Evolutionary conservation across 2,888 invertebrate species (phyloP), one percentile per base, ranked within the genome.

Genomic region (Unio delphinus): DNA sequence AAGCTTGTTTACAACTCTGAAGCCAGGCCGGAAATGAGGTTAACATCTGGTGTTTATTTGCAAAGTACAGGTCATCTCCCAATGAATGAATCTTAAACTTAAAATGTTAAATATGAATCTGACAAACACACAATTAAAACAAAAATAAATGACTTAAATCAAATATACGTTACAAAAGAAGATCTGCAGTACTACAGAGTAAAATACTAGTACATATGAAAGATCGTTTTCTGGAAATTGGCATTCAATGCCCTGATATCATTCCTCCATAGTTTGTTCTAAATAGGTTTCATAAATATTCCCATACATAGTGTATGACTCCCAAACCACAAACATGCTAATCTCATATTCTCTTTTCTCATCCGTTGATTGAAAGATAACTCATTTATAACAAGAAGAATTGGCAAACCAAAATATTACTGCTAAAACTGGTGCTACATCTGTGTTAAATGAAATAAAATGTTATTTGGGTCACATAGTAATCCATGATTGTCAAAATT

Each of bases 381-480:
- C 23, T 23, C 0, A 23, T 23, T 23, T 23, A 23, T 23, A 55
- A 70, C 60, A 23, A 75, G 56, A 61, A 67, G 72, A 15, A 79
- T 20, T 55, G 75, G 76, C 74, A 76, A 23, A 71, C 34, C 8
- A 67, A 64, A 11, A 59, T 28, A 23, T 70, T 69, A 30, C 70
- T 61, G 56, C 68, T 69, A 76, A 79, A 30, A 79, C 55, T n/a
- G 78, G 68, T n/a, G 73, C 74, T 15, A 74, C 76, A 71, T 76
- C 74, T 34, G 74, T 74, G 64, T 69, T 65, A 3, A 68, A 65
- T 18, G 64, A 55, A 74, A 65, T 30, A 69, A 75, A 20, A 75
- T 63, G 55, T 73, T 75, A 60, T 73, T 65, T 26, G 70, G 72
- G 17, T 64, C n/a, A 54, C 55, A 55, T 17, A 72, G 58, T 23